A percentile compares a stretch with the other conserved stretches of the same genome.
phyloP scores from a whole-genome alignment of 2,113 vertebrate genomes.

The Acanthochromis polyacanthus region DNA sequence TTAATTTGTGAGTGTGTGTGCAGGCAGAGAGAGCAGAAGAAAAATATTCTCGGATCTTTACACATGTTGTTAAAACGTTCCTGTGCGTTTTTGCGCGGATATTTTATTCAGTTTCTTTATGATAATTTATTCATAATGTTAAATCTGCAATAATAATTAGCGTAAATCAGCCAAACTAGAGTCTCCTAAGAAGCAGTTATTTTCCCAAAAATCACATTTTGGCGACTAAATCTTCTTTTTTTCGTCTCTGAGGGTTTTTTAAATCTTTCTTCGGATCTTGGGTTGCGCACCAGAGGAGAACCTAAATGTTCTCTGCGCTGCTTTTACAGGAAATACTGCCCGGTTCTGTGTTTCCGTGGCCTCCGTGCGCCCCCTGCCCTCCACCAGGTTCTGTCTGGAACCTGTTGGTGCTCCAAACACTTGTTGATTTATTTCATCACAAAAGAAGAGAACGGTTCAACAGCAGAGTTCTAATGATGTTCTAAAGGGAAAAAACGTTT shows the following conservation, averaged over 20 bases:
- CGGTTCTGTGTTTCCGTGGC: not conserved
- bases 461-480: too few species aligned
- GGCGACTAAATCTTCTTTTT: rapidly evolving
- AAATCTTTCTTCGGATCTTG: not conserved
- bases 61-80: not conserved
- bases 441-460: too few species aligned
- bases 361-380: slow-evolving; percentile 60
- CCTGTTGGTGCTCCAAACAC: slow-evolving; percentile 21
- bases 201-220: not conserved
- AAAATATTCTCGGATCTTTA: not conserved
- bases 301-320: not conserved
- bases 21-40: not conserved
- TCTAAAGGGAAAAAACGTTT: too few species aligned
- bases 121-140: not conserved
- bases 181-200: not conserved
- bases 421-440: slow-evolving; percentile 17
- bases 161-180: too few species aligned
- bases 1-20: not conserved
- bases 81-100: not conserved
- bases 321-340: slow-evolving; percentile 1
- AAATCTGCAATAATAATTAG: not conserved
- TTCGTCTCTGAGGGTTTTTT: not conserved
- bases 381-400: not conserved
- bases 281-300: not conserved
- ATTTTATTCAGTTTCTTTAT: not conserved